A percentile compares a stretch with the other conserved stretches of the same genome.
Evolutionary conservation across 2,888 invertebrate species (phyloP).

Genomic region (Emmelina monodactyla): DNA sequence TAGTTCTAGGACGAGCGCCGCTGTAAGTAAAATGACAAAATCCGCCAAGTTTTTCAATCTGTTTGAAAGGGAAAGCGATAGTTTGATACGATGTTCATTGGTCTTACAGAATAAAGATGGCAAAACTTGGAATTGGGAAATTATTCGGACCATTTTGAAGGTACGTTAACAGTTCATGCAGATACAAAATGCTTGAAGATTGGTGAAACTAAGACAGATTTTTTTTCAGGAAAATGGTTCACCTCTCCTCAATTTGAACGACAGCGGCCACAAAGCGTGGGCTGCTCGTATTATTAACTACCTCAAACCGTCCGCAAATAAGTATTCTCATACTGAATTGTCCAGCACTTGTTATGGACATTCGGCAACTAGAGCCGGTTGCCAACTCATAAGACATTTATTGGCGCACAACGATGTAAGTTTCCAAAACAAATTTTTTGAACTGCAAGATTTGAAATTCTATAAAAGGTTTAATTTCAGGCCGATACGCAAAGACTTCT

Average conservation of each 20-base stretch:
- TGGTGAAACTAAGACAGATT: too few species aligned
- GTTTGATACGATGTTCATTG: constrained; percentile 79
- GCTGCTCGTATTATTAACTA: constrained; percentile 80
- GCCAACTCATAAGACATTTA: constrained; percentile 79
- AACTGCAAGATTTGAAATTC: background rate
- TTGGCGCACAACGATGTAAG: constrained; percentile 71
- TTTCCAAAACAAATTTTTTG: too few species aligned
- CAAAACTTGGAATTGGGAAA: constrained; percentile 90
- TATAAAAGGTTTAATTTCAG: constrained; percentile 30
- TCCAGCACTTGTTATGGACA: constrained; percentile 63
- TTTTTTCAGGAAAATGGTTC: constrained; percentile 39
- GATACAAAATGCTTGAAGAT: too few species aligned
- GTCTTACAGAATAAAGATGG: constrained; percentile 84
- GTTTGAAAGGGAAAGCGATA: constrained; percentile 70
- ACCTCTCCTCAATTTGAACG: constrained; percentile 37
- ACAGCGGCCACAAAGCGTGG: constrained; percentile 53
- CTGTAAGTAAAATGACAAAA: constrained; percentile 46
- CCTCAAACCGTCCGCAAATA: constrained; percentile 86
- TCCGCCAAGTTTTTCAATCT: constrained; percentile 58
- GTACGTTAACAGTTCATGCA: constrained; percentile 60
- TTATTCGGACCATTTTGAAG: constrained; percentile 83
- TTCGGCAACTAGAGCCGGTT: constrained; percentile 71
- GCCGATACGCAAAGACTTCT: constrained; percentile 75
- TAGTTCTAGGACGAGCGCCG: constrained; percentile 47
- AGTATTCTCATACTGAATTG: constrained; percentile 85